These are phyloP conservation scores for Chroicocephalus ridibundus DNA, from an alignment of 2,113 vertebrate species.

Conservation along the genomic window DNA sequence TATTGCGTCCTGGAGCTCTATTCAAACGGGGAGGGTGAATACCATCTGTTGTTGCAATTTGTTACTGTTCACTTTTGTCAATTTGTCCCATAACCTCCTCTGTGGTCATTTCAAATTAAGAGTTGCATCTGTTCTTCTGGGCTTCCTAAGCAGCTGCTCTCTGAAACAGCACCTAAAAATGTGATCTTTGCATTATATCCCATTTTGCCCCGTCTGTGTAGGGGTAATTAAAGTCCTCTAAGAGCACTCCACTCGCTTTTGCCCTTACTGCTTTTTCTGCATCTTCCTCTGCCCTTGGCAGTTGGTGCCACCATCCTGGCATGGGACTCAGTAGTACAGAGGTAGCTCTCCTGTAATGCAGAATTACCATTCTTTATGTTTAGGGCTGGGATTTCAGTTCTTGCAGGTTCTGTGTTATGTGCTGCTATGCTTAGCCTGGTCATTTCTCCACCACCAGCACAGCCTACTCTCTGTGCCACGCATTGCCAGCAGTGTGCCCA, in stretches of 20 bases:
- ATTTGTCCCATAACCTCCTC: constrained; percentile 15
- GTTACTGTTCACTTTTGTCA: constrained; percentile 13
- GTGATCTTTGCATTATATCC: neutral
- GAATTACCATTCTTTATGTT: neutral
- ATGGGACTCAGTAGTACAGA: neutral
- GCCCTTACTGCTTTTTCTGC: neutral
- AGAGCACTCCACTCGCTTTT: neutral
- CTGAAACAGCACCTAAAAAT: neutral
- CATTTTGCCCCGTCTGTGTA: neutral
- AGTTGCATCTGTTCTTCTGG: constrained; percentile 17
- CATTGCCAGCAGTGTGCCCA: no score
- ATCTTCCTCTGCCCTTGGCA: fast-evolving
- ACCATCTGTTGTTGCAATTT: constrained; percentile 44
- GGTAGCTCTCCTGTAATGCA: neutral
- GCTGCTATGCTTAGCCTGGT: neutral
- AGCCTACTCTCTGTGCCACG: neutral
- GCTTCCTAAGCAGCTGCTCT: constrained; percentile 11
- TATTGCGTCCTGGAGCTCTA: neutral
- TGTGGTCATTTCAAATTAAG: constrained; percentile 43
- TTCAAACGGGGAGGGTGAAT: neutral
- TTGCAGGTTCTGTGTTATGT: neutral
- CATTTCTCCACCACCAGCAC: neutral
- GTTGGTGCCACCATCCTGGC: neutral
- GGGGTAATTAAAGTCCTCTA: neutral
- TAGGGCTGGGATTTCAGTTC: neutral